Evolutionary conservation across 1,140 invertebrate species (phyloP), one percentile per base, ranked within the genome.

Genomic region (Andricus grossulariae): DNA sequence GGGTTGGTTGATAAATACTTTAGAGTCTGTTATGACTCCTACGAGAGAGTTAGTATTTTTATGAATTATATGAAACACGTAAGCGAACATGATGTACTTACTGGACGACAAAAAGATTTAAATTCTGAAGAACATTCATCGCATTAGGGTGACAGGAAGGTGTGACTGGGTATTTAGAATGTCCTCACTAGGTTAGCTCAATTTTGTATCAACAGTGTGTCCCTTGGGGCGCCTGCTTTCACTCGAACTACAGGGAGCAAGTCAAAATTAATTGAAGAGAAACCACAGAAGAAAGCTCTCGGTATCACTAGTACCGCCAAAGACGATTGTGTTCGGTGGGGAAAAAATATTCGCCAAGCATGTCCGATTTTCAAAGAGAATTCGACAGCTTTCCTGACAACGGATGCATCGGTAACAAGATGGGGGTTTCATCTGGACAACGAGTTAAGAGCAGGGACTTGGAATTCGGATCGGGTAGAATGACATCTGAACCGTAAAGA

Each of bases 401-500:
- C n/a, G n/a, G n/a, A n/a, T n/a, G n/a, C n/a, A n/a, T n/a, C n/a
- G n/a, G n/a, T n/a, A n/a, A n/a, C n/a, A n/a, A n/a, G n/a, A n/a
- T n/a, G n/a, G n/a, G n/a, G n/a, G n/a, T n/a, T n/a, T n/a, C n/a
- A n/a, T n/a, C n/a, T n/a, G n/a, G n/a, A n/a, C n/a, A n/a, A n/a
- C n/a, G n/a, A n/a, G n/a, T n/a, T n/a, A n/a, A n/a, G n/a, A n/a
- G n/a, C n/a, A n/a, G n/a, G n/a, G n/a, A n/a, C n/a, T n/a, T n/a
- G n/a, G n/a, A 51, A 74, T 8, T n/a, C 5, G 66, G 39, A 71
- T 15, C 85, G 87, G 72, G 45, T 1, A 66, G 32, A 54, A 12
- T 80, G 85, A 51, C 86, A 88, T 74, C 80, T 79, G 74, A 90
- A 89, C 55, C 50, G 76, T 7, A 88, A 88, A 52, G 86, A 89